phyloP scores from a whole-genome alignment of 2,113 vertebrate genomes.

The Genyomyrus donnyi region DNA sequence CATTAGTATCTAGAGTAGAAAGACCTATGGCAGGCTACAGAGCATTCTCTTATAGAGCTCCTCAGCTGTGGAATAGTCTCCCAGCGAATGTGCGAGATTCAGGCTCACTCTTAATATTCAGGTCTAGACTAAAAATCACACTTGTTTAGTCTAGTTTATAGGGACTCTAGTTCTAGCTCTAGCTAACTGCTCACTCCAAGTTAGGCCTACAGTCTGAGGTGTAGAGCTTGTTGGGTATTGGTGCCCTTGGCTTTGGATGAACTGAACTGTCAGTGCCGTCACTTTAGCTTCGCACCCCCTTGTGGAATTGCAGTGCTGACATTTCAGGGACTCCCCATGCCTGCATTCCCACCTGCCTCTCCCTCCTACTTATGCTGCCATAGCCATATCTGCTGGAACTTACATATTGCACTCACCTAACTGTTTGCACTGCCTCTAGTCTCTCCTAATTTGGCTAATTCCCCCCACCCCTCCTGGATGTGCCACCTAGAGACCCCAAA shows the following conservation, averaged over 20 bases:
- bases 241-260: no score
- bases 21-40: background rate
- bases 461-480: background rate
- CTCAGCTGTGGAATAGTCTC: background rate
- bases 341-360: no score
- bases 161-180: background rate
- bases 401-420: background rate
- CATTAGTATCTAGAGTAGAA: background rate
- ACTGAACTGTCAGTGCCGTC: no score
- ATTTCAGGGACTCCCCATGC: no score
- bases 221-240: no score
- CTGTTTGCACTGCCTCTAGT: background rate
- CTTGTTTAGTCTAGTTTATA: background rate
- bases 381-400: no score
- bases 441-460: background rate
- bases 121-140: background rate
- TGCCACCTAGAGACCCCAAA: background rate
- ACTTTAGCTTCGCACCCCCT: no score
- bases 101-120: background rate
- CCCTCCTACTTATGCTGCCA: no score
- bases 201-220: no score
- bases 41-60: background rate
- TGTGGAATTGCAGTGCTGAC: no score
- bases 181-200: background rate
- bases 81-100: background rate